A percentile compares a stretch with the other conserved stretches of the same genome.
These are phyloP conservation scores for Erpornis zantholeuca DNA, from an alignment of 2,113 vertebrate species.

Conservation along the genomic window DNA sequence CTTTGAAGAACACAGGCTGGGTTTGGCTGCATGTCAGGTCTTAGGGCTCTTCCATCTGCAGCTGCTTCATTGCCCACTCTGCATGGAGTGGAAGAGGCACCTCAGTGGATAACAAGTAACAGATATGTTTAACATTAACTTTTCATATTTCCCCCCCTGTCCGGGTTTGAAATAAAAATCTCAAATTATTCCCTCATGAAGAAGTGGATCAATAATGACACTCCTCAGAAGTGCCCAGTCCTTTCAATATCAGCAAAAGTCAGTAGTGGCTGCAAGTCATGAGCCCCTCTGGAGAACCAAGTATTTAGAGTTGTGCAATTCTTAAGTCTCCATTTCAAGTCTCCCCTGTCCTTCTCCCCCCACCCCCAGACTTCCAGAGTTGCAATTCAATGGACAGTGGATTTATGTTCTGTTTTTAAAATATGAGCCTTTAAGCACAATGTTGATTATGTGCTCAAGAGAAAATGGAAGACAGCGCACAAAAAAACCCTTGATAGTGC, in stretches of 20 bases:
- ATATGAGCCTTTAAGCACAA: neutral
- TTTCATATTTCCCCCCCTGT: accelerated
- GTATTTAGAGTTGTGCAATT: neutral
- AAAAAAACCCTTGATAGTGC: accelerated
- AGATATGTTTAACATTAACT: neutral
- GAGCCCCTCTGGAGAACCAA: neutral
- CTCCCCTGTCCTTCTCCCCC: accelerated
- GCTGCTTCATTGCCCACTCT: neutral
- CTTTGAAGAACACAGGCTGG: neutral
- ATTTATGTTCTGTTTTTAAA: neutral
- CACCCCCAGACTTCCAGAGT: neutral
- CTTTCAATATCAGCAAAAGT: neutral
- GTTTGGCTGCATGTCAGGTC: neutral
- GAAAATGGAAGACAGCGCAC: neutral
- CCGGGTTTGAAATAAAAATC: neutral
- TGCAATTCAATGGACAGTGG: neutral
- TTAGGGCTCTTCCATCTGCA: neutral
- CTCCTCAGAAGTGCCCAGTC: neutral
- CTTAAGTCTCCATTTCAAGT: neutral
- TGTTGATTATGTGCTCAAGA: neutral
- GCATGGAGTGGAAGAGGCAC: neutral
- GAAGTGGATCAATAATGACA: neutral
- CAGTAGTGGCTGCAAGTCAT: neutral
- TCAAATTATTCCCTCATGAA: neutral
- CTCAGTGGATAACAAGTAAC: neutral